Conservation (phyloP, 2,888 invertebrate genomes). For the Cerceris rybyensis region DNA sequence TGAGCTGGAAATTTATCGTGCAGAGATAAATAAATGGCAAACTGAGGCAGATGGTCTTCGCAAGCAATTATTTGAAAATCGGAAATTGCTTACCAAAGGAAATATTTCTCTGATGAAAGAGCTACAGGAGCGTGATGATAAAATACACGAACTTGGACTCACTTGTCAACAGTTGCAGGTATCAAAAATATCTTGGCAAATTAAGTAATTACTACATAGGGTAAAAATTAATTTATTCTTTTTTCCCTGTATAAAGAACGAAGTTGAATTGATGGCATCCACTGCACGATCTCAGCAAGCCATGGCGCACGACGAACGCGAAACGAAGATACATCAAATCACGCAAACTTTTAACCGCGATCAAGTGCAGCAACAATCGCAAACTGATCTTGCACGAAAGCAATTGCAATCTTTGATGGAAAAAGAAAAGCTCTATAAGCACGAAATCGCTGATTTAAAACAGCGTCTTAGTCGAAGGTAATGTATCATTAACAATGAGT, state of each 20-base stretch:
- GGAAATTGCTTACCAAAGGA: conserved; percentile 77
- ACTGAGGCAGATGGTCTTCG: conserved; percentile 82
- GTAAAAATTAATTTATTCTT: not conserved
- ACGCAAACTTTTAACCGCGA: conserved; percentile 57
- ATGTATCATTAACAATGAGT: not conserved
- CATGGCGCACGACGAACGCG: conserved; percentile 56
- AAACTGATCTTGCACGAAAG: conserved; percentile 69
- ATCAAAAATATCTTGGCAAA: not conserved
- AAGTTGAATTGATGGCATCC: conserved; percentile 72
- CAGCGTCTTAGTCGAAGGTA: conserved; percentile 81
- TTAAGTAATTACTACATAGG: not conserved
- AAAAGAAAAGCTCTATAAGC: conserved; percentile 82
- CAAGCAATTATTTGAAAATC: conserved; percentile 80
- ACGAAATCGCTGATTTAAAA: conserved; percentile 83
- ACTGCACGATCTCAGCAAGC: conserved; percentile 60
- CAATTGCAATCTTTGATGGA: conserved; percentile 73
- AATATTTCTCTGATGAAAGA: conserved; percentile 79
- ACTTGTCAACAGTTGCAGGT: conserved; percentile 80
- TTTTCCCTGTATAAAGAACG: conserved; percentile 61
- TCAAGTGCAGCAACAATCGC: conserved; percentile 65
- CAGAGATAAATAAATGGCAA: conserved; percentile 86
- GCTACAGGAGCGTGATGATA: conserved; percentile 81
- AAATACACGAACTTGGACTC: conserved; percentile 82
- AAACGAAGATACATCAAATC: conserved; percentile 68
- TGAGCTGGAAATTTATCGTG: conserved; percentile 86